phyloP scores from a whole-genome alignment of 2,797 vertebrate species.

The Crocidura indochinensis region DNA sequence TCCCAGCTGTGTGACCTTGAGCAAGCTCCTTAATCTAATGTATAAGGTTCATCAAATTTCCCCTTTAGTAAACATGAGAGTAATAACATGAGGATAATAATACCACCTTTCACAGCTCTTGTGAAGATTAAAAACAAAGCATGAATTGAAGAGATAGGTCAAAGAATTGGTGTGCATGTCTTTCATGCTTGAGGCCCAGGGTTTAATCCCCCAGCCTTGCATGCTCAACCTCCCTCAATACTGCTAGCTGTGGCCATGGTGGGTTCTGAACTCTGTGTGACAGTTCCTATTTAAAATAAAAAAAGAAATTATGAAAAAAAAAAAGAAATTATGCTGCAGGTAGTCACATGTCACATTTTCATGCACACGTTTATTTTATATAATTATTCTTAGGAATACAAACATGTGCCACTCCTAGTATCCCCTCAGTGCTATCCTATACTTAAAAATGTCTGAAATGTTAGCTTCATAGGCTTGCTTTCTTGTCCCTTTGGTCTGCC shows the following conservation, averaged over 20 bases:
- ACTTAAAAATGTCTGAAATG: not conserved
- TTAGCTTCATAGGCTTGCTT: not conserved
- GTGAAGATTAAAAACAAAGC: slow-evolving; percentile 36
- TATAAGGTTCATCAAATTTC: not conserved
- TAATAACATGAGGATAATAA: too few species aligned
- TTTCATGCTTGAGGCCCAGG: too few species aligned
- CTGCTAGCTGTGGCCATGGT: too few species aligned
- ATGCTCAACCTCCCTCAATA: too few species aligned
- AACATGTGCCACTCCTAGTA: not conserved
- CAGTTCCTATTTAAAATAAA: too few species aligned
- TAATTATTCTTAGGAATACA: slow-evolving; percentile 24
- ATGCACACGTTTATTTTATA: not conserved
- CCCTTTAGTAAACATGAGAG: not conserved
- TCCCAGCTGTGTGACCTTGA: slow-evolving; percentile 1
- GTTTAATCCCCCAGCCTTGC: too few species aligned
- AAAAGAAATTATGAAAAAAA: too few species aligned
- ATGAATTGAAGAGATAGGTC: too few species aligned
- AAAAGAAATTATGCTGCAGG: too few species aligned
- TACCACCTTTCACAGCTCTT: not conserved
- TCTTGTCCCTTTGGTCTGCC: not conserved
- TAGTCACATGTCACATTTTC: not conserved
- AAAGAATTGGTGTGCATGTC: too few species aligned
- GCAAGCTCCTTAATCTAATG: not conserved
- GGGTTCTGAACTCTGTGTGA: too few species aligned
- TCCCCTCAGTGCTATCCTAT: not conserved